Conservation (phyloP, 2,888 invertebrate species). For the Cephus runcator region DNA sequence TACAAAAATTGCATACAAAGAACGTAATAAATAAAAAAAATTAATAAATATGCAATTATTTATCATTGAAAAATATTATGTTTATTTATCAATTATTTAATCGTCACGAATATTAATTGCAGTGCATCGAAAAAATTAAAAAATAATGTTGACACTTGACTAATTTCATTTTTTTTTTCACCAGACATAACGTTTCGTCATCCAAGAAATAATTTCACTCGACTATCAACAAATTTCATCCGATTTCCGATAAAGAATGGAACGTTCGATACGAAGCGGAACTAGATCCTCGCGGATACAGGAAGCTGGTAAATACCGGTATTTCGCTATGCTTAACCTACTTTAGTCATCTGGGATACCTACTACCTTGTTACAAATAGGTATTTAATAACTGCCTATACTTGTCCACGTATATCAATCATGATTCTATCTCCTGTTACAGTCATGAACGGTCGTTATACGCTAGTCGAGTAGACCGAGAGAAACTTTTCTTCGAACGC, state of each 20-base stretch:
- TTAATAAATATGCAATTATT: background rate
- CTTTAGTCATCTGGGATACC: background rate
- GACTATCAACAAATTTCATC: background rate
- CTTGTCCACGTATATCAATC: background rate
- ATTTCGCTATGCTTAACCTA: background rate
- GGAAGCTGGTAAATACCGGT: background rate
- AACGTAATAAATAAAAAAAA: background rate
- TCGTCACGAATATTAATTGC: background rate
- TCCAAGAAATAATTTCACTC: background rate
- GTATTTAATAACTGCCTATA: background rate
- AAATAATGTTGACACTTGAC: background rate
- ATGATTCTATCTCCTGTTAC: background rate
- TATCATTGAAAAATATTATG: background rate
- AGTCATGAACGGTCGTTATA: background rate
- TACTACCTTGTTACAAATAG: background rate
- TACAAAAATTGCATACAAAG: background rate
- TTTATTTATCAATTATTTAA: background rate
- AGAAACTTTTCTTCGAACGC: background rate
- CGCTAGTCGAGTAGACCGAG: background rate
- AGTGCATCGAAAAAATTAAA: background rate
- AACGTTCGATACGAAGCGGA: background rate
- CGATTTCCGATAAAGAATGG: background rate
- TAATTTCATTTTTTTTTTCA: background rate
- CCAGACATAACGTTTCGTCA: background rate
- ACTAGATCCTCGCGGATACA: background rate